Evolutionary conservation across 1,140 invertebrate genomes (phyloP).

Genomic region (Achatina immaculata): DNA sequence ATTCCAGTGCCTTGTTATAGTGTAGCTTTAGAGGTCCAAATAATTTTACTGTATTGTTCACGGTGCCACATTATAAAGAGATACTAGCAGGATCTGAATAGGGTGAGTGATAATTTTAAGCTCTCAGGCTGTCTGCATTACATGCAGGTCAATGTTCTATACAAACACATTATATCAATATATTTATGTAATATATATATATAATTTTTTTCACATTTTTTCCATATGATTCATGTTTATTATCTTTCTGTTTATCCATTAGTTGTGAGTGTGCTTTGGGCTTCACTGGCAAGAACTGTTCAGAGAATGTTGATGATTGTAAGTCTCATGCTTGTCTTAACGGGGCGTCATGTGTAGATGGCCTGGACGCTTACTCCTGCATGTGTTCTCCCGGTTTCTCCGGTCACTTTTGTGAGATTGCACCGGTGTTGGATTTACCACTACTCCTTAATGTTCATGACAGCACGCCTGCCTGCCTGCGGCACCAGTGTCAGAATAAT

Average conservation of each 20-base stretch:
- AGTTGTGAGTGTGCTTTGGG: conserved; percentile 89
- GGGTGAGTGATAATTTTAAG: no score
- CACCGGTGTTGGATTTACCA: conserved; percentile 76
- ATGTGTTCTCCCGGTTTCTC: conserved; percentile 91
- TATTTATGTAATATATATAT: no score
- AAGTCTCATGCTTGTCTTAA: conserved; percentile 91
- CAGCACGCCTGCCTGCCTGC: conserved; percentile 91
- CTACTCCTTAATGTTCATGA: conserved; percentile 36
- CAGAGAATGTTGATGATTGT: conserved; percentile 87
- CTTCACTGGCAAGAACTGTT: conserved; percentile 88
- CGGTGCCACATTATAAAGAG: no score
- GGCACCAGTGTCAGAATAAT: conserved; percentile 97
- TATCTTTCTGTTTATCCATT: neutral
- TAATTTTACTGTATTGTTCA: no score
- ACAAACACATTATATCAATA: no score
- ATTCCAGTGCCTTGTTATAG: no score
- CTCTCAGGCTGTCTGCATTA: no score
- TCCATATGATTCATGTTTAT: no score
- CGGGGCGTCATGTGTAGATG: conserved; percentile 91
- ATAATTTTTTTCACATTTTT: no score
- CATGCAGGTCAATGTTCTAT: no score
- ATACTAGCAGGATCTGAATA: no score
- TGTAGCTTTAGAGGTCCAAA: no score
- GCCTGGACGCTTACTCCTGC: conserved; percentile 92
- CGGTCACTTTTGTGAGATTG: conserved; percentile 95